Evolutionary conservation across 2,797 vertebrate species (phyloP), one percentile per base, ranked within the genome.

Genomic region (Leptatherina wallacei): DNA sequence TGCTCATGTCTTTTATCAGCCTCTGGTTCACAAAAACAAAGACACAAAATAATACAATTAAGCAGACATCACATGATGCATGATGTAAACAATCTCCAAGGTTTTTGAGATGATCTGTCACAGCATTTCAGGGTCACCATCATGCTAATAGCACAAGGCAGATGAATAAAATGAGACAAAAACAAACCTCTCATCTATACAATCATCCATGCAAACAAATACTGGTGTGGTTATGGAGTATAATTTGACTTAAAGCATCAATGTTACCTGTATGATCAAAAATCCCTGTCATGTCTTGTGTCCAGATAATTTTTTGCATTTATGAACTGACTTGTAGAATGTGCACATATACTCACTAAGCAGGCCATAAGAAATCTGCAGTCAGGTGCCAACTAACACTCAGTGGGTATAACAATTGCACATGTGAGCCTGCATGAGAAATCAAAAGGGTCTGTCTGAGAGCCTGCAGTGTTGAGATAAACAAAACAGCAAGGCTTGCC

Each of bases 391-490:
- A 78, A 66, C 72, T 67, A 67, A 67, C 80, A 71, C 61, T 74
- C 68, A 66, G 38, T 47, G 56, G 70, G 61, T 68, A 79, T 61
- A 73, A 69, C 69, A 77, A 73, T 81, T 74, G 64, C 75, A 87
- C 76, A 82, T 81, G 78, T 81, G 67, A 80, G 85, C 56, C 84
- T 78, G 77, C 70, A 73, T 75, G 64, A 73, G 70, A 81, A 85
- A 89, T 83, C 83, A 81, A 62, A 80, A 12, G 40, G 69, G 60
- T 65, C 84, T 71, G 77, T 84, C 80, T 65, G 68, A 51, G 73
- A 65, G 83, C 76, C 87, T 91, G 88, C 80, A 82, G 82, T 33
- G 61, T 61, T 42, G 86, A 87, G 90, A 91, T 91, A 88, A 89
- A 89, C 82, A 76, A 69, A 81, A 77, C 68, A 65, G 36, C 47